Conservation (phyloP, 2,113 vertebrate genomes). For the Chaetodon trifascialis region DNA sequence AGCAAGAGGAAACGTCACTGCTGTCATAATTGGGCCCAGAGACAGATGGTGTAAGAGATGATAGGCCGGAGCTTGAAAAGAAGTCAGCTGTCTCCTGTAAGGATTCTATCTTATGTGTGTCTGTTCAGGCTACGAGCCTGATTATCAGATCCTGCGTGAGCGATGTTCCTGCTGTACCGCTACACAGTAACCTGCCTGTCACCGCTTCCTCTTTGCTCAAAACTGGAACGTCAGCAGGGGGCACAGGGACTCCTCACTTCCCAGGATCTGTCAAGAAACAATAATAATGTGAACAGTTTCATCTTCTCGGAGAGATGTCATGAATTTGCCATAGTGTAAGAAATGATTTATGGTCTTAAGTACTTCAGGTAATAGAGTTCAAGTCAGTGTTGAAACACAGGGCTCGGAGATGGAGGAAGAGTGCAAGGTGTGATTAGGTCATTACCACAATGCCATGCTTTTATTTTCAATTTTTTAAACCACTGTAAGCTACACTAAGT, state of each 20-base stretch:
- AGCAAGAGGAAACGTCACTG: constrained; percentile 34
- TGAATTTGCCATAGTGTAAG: constrained; percentile 37
- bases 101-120: constrained; percentile 27
- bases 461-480: not conserved
- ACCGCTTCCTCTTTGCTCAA: constrained; percentile 42
- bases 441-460: not conserved
- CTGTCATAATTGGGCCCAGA: constrained; percentile 69
- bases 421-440: constrained; percentile 4
- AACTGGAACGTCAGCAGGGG: constrained; percentile 35
- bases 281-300: constrained; percentile 21
- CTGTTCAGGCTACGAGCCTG: constrained; percentile 29
- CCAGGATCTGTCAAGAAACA: constrained; percentile 45
- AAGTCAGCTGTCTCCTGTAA: constrained; percentile 46
- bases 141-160: constrained; percentile 36
- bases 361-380: not conserved
- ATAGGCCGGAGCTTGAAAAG: constrained; percentile 56
- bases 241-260: not conserved
- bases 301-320: constrained; percentile 11
- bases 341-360: constrained; percentile 48
- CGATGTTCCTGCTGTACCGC: constrained; percentile 8
- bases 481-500: not conserved
- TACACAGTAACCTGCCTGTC: constrained; percentile 45
- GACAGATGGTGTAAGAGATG: constrained; percentile 71
- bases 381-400: not conserved
- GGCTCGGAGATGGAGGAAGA: not conserved